A percentile compares a stretch with the other conserved stretches of the same genome.
These are phyloP conservation scores for Diploptera punctata DNA, from an alignment of 2,888 invertebrate genomes.

Conservation along the genomic window DNA sequence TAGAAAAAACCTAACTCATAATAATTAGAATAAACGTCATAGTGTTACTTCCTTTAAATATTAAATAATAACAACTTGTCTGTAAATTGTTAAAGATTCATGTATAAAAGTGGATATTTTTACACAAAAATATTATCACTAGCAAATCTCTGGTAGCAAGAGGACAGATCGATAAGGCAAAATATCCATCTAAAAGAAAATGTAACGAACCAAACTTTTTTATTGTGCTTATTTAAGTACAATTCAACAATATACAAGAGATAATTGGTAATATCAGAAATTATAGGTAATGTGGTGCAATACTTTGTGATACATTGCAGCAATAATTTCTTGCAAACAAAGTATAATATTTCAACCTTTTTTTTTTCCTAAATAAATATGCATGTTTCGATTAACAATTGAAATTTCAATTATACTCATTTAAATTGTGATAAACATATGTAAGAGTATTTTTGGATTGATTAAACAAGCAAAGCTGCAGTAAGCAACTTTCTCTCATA, in stretches of 20 bases:
- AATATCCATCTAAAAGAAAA: background rate
- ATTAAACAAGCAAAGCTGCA: background rate
- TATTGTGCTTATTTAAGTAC: constrained; percentile 41
- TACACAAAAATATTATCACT: too few species aligned
- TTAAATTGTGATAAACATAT: background rate
- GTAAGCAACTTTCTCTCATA: background rate
- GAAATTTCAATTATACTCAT: background rate
- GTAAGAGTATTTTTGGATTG: background rate
- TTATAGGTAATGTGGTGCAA: constrained; percentile 18
- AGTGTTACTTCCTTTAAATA: too few species aligned
- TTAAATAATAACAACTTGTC: too few species aligned
- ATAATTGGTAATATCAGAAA: constrained; percentile 24
- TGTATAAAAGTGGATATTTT: too few species aligned
- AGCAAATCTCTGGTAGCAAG: too few species aligned
- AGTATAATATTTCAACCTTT: background rate
- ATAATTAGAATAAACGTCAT: too few species aligned
- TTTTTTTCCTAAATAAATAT: background rate
- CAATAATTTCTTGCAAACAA: constrained; percentile 1
- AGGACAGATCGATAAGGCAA: background rate
- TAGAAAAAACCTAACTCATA: too few species aligned
- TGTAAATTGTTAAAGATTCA: too few species aligned
- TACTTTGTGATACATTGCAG: constrained; percentile 16
- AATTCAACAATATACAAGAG: constrained; percentile 40
- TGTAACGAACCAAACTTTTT: constrained; percentile 38
- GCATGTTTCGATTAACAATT: background rate